phyloP scores from a whole-genome alignment of 1,140 invertebrate genomes.

The Anadara kagoshimensis region DNA sequence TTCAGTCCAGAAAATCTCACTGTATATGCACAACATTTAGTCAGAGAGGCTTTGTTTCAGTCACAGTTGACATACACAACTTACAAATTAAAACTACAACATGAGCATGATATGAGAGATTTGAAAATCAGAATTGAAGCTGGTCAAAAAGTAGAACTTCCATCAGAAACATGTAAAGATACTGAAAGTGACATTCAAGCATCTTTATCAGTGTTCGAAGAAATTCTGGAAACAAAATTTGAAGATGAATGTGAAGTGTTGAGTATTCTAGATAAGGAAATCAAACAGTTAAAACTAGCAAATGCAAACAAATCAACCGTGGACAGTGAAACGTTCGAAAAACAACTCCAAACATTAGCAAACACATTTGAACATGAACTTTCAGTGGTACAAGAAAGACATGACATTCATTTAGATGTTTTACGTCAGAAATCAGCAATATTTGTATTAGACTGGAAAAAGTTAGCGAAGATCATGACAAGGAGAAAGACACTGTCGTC shows the following conservation, averaged over 20 bases:
- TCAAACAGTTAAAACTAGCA: constrained; percentile 50
- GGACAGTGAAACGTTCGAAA: constrained; percentile 50
- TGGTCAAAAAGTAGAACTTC: constrained; percentile 41
- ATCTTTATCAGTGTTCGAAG: constrained; percentile 59
- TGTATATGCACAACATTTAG: constrained; percentile 50
- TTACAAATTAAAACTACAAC: constrained; percentile 61
- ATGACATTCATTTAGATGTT: constrained; percentile 62
- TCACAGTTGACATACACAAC: constrained; percentile 64
- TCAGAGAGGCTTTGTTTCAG: constrained; percentile 62
- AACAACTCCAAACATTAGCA: constrained; percentile 58
- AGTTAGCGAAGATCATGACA: constrained; percentile 55
- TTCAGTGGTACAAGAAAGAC: constrained; percentile 56
- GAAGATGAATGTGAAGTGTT: constrained; percentile 66
- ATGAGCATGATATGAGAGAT: constrained; percentile 57
- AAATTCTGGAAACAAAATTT: constrained; percentile 65
- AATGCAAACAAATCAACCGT: no score
- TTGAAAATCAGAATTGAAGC: constrained; percentile 54
- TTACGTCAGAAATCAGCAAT: constrained; percentile 58
- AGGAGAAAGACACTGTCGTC: constrained; percentile 46
- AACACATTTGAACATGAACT: constrained; percentile 61
- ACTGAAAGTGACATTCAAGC: constrained; percentile 58
- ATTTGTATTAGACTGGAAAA: constrained; percentile 53
- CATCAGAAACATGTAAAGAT: constrained; percentile 51
- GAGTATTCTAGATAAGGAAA: constrained; percentile 55
- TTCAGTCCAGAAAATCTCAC: constrained; percentile 44